Evolutionary conservation across 2,797 vertebrate species (phyloP), one percentile per base, ranked within the genome.

Genomic region (Apodemus agrarius): DNA sequence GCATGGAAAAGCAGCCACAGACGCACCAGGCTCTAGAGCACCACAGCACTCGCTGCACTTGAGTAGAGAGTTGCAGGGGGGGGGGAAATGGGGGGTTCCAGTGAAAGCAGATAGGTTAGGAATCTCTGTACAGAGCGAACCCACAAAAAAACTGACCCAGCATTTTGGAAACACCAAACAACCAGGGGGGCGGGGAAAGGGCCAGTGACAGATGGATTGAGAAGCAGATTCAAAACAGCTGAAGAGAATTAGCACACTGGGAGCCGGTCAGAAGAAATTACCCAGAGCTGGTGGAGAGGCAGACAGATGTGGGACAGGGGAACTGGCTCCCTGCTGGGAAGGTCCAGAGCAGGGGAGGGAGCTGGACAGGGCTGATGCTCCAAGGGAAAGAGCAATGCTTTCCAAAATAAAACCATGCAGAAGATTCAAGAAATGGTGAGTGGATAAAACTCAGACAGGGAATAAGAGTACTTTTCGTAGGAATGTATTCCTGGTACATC

Each of bases 161-260:
- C 91, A 94, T 90, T 96, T 92, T 85, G 78, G 90, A 94, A 92
- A 97, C 52, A 57, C 90, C 88, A 59, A 85, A 65, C 52, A 79
- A 82, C 8, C 3, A 40, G 65, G 54, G 89, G 76, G 4, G 2
- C 49, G n/a, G n/a, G 43, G 43, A 69, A 43, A 19, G 24, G 22
- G 13, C 57, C 79, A 88, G 67, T 40, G 59, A 57, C 43, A 31
- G 75, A 31, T 82, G 61, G 78, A 85, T 67, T 72, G 79, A 93
- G 75, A 90, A 85, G 59, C 69, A 93, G 90, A 90, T 94, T 94
- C 78, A 85, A 83, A 94, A 65, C 74, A 79, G 78, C 88, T 89
- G 93, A 91, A 88, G 76, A 63, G 78, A 88, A 89, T 75, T 82
- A 46, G 76, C 13, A 78, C 90, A 13, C 16, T 86, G 84, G 90